Evolutionary conservation across 1,140 invertebrate species (phyloP).

Genomic region (Drosophila virilis): DNA sequence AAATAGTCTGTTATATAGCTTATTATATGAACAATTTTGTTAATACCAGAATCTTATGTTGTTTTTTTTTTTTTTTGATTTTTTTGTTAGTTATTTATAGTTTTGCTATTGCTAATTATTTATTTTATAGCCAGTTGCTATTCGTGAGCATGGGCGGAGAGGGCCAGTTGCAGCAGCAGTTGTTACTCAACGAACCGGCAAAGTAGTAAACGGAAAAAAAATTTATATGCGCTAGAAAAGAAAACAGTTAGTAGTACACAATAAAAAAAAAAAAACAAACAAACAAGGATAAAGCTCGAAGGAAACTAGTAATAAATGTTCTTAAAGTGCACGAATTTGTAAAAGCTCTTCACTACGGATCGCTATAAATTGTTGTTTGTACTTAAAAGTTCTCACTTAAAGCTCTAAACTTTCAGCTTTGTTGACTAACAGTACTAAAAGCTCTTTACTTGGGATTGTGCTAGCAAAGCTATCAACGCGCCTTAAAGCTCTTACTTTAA

Average conservation of each 20-base stretch:
- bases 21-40: slow-evolving; percentile 51
- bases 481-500: no score
- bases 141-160: background rate
- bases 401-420: no score
- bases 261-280: slow-evolving; percentile 8
- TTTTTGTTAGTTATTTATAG: slow-evolving; percentile 42
- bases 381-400: no score
- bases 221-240: slow-evolving; percentile 25
- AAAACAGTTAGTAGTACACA: slow-evolving; percentile 22
- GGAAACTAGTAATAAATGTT: background rate
- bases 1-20: slow-evolving; percentile 54
- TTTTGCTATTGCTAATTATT: slow-evolving; percentile 56
- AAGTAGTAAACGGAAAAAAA: slow-evolving; percentile 42
- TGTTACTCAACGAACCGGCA: slow-evolving; percentile 5
- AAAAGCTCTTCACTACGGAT: no score
- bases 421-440: no score
- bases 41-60: slow-evolving; percentile 40
- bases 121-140: slow-evolving; percentile 54
- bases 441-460: no score
- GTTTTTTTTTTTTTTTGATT: slow-evolving; percentile 18
- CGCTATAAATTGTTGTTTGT: no score
- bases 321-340: no score
- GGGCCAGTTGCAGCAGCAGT: background rate
- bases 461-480: no score
- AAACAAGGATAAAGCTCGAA: background rate